Percentiles rank a stretch among this genome's conserved stretches.
Conservation (phyloP, 1,140 invertebrate genomes). For the Leptopilina boulardi region DNA sequence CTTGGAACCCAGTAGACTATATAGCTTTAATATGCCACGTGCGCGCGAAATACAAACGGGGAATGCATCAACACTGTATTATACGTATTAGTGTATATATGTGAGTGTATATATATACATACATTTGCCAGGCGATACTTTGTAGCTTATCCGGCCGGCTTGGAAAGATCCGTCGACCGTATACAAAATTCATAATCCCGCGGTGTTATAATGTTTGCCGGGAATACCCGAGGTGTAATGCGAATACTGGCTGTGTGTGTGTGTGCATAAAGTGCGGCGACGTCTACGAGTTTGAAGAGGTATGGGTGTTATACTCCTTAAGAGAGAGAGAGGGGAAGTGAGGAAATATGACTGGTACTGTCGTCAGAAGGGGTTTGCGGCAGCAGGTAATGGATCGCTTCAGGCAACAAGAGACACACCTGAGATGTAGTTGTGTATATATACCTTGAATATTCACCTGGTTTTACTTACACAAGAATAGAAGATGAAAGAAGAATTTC, state of each 20-base stretch:
- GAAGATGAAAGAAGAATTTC: too few species aligned
- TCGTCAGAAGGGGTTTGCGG: constrained; percentile 38
- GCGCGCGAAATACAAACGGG: constrained; percentile 1
- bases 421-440: constrained; percentile 48
- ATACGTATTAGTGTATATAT: too few species aligned
- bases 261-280: constrained; percentile 62
- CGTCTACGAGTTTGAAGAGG: constrained; percentile 35
- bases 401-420: constrained; percentile 44
- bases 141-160: constrained; percentile 43
- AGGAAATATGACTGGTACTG: constrained; percentile 50
- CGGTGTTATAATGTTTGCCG: constrained; percentile 67
- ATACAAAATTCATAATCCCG: constrained; percentile 72
- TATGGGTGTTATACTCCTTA: constrained; percentile 19
- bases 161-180: constrained; percentile 56
- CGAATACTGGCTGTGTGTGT: constrained; percentile 51
- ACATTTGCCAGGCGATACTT: constrained; percentile 35
- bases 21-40: constrained; percentile 33
- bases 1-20: background rate
- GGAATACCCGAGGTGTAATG: constrained; percentile 47
- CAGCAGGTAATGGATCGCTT: constrained; percentile 49
- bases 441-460: constrained; percentile 46
- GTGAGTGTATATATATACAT: background rate
- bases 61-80: background rate
- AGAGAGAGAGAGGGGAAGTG: constrained; percentile 4
- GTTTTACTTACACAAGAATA: background rate